These are phyloP conservation scores for Plutella xylostella DNA, from an alignment of 2,888 invertebrate genomes.

Conservation along the genomic window DNA sequence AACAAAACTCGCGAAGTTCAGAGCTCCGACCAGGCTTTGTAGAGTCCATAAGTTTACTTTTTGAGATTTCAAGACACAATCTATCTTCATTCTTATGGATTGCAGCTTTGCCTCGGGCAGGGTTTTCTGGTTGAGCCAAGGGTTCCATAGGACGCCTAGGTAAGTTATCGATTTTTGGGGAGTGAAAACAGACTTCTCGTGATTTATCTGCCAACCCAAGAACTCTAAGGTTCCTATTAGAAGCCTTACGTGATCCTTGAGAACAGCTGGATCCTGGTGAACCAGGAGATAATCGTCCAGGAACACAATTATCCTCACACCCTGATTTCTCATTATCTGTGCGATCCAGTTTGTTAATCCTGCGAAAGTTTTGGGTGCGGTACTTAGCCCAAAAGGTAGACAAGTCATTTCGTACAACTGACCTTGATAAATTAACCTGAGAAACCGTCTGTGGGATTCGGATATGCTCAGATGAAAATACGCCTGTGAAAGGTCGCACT, in stretches of 20 bases:
- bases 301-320: constrained; percentile 15
- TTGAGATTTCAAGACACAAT: not conserved
- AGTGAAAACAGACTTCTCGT: constrained; percentile 14
- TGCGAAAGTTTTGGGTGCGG: not conserved
- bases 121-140: constrained; percentile 1
- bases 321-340: constrained; percentile 10
- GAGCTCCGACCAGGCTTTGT: constrained; percentile 8
- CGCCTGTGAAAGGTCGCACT: constrained; percentile 8
- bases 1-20: too few species aligned
- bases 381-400: not conserved
- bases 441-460: constrained; percentile 18
- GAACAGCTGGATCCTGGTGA: constrained; percentile 10
- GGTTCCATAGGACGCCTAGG: constrained; percentile 8
- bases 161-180: constrained; percentile 15
- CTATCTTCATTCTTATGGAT: not conserved
- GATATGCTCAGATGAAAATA: constrained; percentile 1
- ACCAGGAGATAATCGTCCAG: constrained; percentile 21
- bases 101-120: not conserved
- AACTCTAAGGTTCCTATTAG: constrained; percentile 10
- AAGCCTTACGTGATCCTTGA: constrained; percentile 9
- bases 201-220: constrained; percentile 18
- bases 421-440: not conserved
- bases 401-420: not conserved
- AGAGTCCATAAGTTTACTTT: constrained; percentile 6
- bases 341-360: constrained; percentile 15